These are phyloP conservation scores for Chaenodraco wilsoni DNA, from an alignment of 2,797 vertebrate genomes.

Conservation along the genomic window DNA sequence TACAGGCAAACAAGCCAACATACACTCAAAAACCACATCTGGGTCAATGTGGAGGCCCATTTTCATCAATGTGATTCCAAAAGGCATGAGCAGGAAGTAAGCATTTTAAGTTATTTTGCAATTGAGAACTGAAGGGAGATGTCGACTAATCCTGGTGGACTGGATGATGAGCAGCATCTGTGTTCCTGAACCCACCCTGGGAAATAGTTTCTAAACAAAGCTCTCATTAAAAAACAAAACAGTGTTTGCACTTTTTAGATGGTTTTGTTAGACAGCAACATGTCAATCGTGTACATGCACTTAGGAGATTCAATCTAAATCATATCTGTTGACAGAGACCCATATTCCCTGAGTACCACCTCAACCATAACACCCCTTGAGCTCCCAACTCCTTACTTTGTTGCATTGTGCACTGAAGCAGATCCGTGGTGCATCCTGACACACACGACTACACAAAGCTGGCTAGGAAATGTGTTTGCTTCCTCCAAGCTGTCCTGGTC, in stretches of 20 bases:
- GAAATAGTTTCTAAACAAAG: neutral
- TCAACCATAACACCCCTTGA: slow-evolving; percentile 46
- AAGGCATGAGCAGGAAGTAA: slow-evolving; percentile 49
- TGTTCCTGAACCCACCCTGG: neutral
- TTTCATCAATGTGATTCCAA: slow-evolving; percentile 37
- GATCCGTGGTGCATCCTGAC: slow-evolving; percentile 51
- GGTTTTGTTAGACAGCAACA: slow-evolving; percentile 23
- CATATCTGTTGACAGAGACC: slow-evolving; percentile 31
- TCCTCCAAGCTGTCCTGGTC: slow-evolving; percentile 45
- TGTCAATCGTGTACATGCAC: slow-evolving; percentile 6
- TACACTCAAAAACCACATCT: slow-evolving; percentile 47
- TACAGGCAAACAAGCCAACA: slow-evolving; percentile 25
- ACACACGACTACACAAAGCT: slow-evolving; percentile 73
- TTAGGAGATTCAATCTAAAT: slow-evolving; percentile 41
- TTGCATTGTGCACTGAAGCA: slow-evolving; percentile 61
- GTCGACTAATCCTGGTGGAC: neutral
- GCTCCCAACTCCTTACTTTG: slow-evolving; percentile 34
- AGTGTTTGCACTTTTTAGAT: neutral
- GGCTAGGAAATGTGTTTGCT: slow-evolving; percentile 46
- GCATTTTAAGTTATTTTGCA: slow-evolving; percentile 22
- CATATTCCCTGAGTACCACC: slow-evolving; percentile 34
- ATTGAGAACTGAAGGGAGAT: slow-evolving; percentile 9
- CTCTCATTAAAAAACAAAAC: neutral
- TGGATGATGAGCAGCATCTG: neutral
- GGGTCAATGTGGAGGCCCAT: slow-evolving; percentile 43